A percentile compares a stretch with the other conserved stretches of the same genome.
These are phyloP conservation scores for Phalera bucephala DNA, from an alignment of 2,888 invertebrate species.

Conservation along the genomic window DNA sequence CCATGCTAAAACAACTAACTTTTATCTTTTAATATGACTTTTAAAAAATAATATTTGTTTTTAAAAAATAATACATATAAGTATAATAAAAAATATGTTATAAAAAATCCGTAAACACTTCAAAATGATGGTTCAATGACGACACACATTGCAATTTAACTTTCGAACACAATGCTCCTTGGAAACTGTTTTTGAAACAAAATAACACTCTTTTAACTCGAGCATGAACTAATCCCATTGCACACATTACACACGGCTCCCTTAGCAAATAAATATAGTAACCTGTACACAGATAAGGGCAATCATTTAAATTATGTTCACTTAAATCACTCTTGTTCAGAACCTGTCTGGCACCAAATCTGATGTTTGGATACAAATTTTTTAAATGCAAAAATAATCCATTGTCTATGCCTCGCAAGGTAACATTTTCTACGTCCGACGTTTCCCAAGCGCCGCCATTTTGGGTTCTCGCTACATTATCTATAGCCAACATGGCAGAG, in stretches of 20 bases:
- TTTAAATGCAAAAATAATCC: slow-evolving; percentile 56
- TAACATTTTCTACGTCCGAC: slow-evolving; percentile 14
- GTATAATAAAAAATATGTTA: no score
- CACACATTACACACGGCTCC: slow-evolving; percentile 97
- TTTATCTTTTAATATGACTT: no score
- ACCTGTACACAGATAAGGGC: slow-evolving; percentile 93
- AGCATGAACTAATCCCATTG: slow-evolving; percentile 98
- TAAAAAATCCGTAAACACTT: slow-evolving; percentile 89
- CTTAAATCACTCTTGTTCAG: slow-evolving; percentile 48
- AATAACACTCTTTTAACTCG: slow-evolving; percentile 92
- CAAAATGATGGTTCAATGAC: slow-evolving; percentile 95
- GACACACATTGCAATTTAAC: slow-evolving; percentile 90
- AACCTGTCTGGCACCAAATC: slow-evolving; percentile 74
- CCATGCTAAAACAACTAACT: no score
- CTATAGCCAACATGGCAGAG: slow-evolving; percentile 92
- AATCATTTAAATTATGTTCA: slow-evolving; percentile 41
- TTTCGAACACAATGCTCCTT: slow-evolving; percentile 88
- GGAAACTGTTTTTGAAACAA: slow-evolving; percentile 67
- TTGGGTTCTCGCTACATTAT: slow-evolving; percentile 92
- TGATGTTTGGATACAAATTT: slow-evolving; percentile 49
- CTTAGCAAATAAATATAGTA: slow-evolving; percentile 91
- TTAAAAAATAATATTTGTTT: no score
- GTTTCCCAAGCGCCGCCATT: slow-evolving; percentile 88
- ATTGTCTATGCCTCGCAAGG: slow-evolving; percentile 63
- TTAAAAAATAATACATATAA: no score